Conservation (phyloP, 1,140 invertebrate genomes). For the Diorhabda elongata region DNA sequence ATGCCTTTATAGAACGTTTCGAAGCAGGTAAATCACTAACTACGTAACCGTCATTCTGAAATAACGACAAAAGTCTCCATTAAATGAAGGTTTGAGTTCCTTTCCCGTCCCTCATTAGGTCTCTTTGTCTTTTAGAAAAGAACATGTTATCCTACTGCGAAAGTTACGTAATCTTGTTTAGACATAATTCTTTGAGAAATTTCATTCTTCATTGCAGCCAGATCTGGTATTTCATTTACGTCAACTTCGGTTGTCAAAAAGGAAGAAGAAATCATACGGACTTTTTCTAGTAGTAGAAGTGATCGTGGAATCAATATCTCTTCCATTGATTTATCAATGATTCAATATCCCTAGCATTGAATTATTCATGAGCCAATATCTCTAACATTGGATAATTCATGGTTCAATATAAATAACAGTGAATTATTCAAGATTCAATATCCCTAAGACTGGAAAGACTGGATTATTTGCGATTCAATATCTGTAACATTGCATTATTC, state of each 20-base stretch:
- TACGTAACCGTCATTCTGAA: slow-evolving; percentile 11
- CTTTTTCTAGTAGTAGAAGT: no score
- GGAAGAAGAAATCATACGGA: not conserved
- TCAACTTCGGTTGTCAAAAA: not conserved
- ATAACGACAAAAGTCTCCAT: not conserved
- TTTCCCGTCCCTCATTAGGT: slow-evolving; percentile 4
- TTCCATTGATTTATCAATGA: no score
- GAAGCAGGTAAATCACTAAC: not conserved
- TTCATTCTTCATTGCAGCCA: not conserved
- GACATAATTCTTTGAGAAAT: not conserved
- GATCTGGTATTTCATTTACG: not conserved
- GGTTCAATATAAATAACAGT: no score
- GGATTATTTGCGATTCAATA: no score
- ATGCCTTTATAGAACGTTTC: not conserved
- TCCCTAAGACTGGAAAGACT: no score
- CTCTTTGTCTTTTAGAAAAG: not conserved
- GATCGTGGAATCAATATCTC: no score
- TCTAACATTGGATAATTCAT: no score
- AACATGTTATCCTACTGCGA: slow-evolving; percentile 7
- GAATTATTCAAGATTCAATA: no score
- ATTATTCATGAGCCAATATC: no score
- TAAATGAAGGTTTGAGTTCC: not conserved
- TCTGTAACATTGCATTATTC: no score
- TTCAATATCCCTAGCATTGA: no score
- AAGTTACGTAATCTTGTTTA: not conserved